A percentile compares a stretch with the other conserved stretches of the same genome.
phyloP scores from a whole-genome alignment of 1,140 invertebrate species.

The Varroa destructor region DNA sequence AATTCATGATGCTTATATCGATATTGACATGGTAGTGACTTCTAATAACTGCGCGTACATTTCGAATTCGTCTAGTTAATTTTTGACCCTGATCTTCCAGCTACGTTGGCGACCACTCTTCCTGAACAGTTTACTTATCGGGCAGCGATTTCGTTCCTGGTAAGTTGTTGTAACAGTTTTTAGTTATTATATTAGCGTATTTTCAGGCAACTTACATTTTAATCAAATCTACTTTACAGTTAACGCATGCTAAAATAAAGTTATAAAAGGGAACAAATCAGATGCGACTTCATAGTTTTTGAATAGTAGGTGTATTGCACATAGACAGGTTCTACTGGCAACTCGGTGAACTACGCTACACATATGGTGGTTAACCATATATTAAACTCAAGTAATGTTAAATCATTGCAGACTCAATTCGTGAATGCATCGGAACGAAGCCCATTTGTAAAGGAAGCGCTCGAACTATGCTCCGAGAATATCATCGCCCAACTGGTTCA shows the following conservation, averaged over 20 bases:
- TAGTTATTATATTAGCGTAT: not conserved
- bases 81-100: not conserved
- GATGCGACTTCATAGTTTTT: too few relatives aligned
- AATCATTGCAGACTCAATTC: slow-evolving; percentile 13
- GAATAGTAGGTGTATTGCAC: too few relatives aligned
- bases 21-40: not conserved
- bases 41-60: not conserved
- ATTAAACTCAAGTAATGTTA: not conserved
- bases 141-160: slow-evolving; percentile 2
- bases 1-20: not conserved
- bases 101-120: not conserved
- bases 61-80: not conserved
- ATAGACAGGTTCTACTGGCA: too few relatives aligned
- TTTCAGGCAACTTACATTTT: not conserved
- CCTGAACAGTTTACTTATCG: slow-evolving; percentile 9
- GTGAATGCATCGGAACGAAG: not conserved
- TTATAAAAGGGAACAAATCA: too few relatives aligned
- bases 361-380: too few relatives aligned
- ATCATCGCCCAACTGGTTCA: slow-evolving; percentile 1
- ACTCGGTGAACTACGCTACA: too few relatives aligned
- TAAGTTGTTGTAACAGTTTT: not conserved
- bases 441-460: not conserved
- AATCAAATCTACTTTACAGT: not conserved
- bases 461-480: not conserved
- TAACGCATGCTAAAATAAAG: too few relatives aligned